phyloP scores from a whole-genome alignment of 2,113 vertebrate species.

The Solenodon paradoxus region DNA sequence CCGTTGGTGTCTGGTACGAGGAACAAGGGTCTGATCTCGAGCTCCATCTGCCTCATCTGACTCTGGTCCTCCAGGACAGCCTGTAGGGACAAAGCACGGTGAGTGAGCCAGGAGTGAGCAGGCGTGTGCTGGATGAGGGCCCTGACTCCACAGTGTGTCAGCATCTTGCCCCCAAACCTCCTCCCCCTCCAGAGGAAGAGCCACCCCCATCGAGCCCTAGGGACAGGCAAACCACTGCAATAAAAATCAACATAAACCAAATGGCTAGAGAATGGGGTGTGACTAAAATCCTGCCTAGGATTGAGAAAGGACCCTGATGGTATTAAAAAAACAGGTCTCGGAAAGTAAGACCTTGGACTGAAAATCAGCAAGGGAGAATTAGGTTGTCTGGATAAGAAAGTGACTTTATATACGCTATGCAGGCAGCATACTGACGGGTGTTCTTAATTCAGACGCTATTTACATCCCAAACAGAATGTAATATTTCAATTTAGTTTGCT shows the following conservation, averaged over 20 bases:
- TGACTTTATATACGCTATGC: neutral
- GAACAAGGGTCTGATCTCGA: slow-evolving; percentile 95
- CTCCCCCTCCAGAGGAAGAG: neutral
- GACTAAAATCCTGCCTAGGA: neutral
- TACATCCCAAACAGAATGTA: neutral
- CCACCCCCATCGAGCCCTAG: neutral
- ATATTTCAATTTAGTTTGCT: neutral
- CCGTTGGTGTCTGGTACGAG: slow-evolving; percentile 97
- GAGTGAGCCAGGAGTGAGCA: slow-evolving; percentile 59
- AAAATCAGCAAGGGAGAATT: neutral
- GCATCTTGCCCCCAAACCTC: slow-evolving; percentile 25
- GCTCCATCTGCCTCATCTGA: slow-evolving; percentile 91
- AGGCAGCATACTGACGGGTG: neutral
- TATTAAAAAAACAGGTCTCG: neutral
- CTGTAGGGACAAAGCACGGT: slow-evolving; percentile 79
- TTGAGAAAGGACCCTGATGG: neutral
- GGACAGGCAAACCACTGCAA: neutral
- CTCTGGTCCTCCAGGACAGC: slow-evolving; percentile 93
- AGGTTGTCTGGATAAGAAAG: neutral
- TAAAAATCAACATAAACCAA: neutral
- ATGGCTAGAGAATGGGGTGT: neutral
- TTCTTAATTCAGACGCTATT: neutral
- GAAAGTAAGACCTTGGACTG: neutral
- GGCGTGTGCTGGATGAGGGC: neutral
- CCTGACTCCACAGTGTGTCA: slow-evolving; percentile 41